These are phyloP conservation scores for Pelmatolapia mariae DNA, from an alignment of 2,113 vertebrate species.

Conservation along the genomic window DNA sequence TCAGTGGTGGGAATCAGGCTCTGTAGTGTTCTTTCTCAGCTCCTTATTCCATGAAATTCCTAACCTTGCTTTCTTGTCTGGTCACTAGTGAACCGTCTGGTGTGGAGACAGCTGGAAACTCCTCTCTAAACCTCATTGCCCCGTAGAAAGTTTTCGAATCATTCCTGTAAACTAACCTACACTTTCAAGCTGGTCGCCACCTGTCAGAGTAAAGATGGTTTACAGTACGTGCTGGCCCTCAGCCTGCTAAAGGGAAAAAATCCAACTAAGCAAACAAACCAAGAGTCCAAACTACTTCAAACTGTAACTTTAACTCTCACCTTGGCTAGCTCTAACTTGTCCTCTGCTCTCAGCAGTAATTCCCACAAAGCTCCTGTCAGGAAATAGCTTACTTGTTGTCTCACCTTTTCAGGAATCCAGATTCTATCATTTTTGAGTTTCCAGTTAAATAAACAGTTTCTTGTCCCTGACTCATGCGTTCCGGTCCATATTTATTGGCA, in stretches of 20 bases:
- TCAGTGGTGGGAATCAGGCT: background rate
- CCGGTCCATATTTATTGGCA: background rate
- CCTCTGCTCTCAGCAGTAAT: background rate
- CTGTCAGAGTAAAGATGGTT: background rate
- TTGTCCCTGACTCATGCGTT: background rate
- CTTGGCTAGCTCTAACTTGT: accelerated
- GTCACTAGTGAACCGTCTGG: background rate
- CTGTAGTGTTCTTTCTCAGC: background rate
- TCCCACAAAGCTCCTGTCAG: background rate
- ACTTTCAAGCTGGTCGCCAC: accelerated
- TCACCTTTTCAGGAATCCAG: background rate
- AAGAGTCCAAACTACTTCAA: background rate
- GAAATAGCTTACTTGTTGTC: background rate
- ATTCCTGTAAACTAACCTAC: background rate
- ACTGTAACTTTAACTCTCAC: background rate
- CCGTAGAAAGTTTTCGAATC: accelerated
- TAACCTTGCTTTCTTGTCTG: background rate
- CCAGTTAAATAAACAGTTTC: background rate
- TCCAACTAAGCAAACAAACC: background rate
- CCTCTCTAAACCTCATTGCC: background rate
- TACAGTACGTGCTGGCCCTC: background rate
- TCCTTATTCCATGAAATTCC: background rate
- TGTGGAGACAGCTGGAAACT: background rate
- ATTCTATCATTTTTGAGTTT: background rate
- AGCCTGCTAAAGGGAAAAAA: background rate